phyloP scores from a whole-genome alignment of 2,797 vertebrate species.

The Sylvilagus floridanus region DNA sequence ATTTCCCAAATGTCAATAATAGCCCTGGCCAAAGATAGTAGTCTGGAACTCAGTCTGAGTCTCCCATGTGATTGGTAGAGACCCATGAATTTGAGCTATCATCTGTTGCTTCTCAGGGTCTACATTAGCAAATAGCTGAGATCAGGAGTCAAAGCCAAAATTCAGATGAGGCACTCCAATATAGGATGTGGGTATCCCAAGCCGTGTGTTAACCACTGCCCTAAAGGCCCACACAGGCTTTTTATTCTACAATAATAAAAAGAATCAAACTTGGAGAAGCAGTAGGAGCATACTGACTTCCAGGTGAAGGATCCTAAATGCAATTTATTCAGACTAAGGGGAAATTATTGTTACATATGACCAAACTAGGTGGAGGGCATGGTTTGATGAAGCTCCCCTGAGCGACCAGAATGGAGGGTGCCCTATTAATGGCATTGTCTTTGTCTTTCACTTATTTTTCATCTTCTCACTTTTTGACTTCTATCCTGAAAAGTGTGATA shows the following conservation, averaged over 20 bases:
- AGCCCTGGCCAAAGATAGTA: no score
- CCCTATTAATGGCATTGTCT: not conserved
- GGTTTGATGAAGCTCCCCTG: not conserved
- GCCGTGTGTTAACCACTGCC: no score
- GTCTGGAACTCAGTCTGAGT: no score
- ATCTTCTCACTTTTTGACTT: not conserved
- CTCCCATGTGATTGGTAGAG: no score
- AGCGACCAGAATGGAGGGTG: not conserved
- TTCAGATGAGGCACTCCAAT: no score
- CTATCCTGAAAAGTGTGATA: conserved; percentile 1
- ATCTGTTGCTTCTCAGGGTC: no score
- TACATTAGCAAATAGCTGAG: no score
- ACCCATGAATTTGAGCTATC: no score
- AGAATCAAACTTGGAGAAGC: not conserved
- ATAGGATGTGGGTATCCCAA: no score
- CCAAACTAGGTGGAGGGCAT: not conserved
- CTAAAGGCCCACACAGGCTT: no score
- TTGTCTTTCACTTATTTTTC: not conserved
- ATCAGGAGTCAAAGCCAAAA: no score
- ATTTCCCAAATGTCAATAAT: no score
- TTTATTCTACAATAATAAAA: not conserved
- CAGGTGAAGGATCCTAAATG: not conserved
- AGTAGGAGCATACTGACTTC: not conserved
- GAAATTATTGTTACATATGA: not conserved
- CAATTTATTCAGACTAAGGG: not conserved